Evolutionary conservation across 2,888 invertebrate genomes (phyloP).

Genomic region (Drosophila neonasuta): DNA sequence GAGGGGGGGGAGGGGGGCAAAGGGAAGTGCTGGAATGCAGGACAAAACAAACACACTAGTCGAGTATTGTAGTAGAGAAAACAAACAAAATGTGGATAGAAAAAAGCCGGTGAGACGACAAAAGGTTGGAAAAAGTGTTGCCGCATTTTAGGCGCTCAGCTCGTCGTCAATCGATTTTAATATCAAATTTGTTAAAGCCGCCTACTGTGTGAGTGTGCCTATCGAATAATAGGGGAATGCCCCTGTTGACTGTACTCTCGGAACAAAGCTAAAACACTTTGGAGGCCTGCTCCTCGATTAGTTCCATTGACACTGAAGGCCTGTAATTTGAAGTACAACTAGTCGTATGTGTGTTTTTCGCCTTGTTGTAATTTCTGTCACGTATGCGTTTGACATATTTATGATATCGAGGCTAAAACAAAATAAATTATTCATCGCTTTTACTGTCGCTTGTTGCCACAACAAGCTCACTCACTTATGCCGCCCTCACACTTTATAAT

Average conservation of each 20-base stretch:
- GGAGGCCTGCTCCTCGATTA: conserved; percentile 12
- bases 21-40: not conserved
- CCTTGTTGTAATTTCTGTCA: conserved; percentile 22
- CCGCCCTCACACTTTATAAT: conserved; percentile 52
- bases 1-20: conserved; percentile 8
- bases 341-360: conserved; percentile 13
- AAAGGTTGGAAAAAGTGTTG: conserved; percentile 32
- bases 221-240: conserved; percentile 1
- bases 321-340: conserved; percentile 46
- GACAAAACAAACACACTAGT: not conserved
- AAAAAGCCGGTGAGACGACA: conserved; percentile 22
- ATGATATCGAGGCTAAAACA: conserved; percentile 32
- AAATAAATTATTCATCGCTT: conserved; percentile 59
- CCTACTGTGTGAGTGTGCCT: not conserved
- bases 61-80: not conserved
- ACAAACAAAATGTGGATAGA: conserved; percentile 3
- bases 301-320: conserved; percentile 37
- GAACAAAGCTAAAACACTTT: not conserved
- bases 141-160: conserved; percentile 12
- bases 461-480: conserved; percentile 22
- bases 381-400: conserved; percentile 37
- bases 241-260: conserved; percentile 1
- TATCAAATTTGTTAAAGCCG: conserved; percentile 20
- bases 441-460: conserved; percentile 20
- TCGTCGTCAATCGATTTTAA: conserved; percentile 45